Evolutionary conservation across 2,113 vertebrate species (phyloP).

Genomic region (Elachura formosa): DNA sequence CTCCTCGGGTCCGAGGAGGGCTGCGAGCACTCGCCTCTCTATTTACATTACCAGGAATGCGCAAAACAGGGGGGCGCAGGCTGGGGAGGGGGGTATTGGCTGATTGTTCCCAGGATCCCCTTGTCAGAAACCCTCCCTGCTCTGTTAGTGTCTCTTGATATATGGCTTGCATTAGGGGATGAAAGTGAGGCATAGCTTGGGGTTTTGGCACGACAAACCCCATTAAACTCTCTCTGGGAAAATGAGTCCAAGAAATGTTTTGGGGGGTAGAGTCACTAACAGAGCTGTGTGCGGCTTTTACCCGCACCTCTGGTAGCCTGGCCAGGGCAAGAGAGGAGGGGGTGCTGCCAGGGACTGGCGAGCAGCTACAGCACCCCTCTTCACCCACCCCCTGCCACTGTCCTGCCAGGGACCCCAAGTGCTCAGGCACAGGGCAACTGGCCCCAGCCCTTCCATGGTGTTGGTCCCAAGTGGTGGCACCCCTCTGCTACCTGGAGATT

Average conservation of each 20-base stretch:
- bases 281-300: conserved; percentile 5
- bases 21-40: conserved; percentile 9
- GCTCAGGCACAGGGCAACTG: neutral
- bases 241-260: conserved; percentile 58
- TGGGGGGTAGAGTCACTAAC: conserved; percentile 42
- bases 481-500: neutral
- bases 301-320: neutral
- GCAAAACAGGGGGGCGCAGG: conserved; percentile 5
- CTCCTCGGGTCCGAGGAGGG: conserved; percentile 9
- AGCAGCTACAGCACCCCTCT: neutral
- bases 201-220: conserved; percentile 68
- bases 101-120: conserved; percentile 70
- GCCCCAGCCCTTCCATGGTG: too few species aligned
- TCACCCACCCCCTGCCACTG: fast-evolving
- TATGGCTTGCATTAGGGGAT: conserved; percentile 71
- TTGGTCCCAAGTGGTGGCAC: neutral
- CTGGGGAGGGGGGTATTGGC: neutral
- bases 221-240: conserved; percentile 71
- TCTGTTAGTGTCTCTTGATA: conserved; percentile 67
- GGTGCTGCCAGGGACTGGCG: neutral
- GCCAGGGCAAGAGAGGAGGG: neutral
- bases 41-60: conserved; percentile 54
- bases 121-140: conserved; percentile 59
- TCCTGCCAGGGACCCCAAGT: neutral
- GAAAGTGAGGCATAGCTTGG: conserved; percentile 67